Base-by-base conservation (phyloP, 2,113 vertebrate species). In the Hypomesus transpacificus region DNA sequence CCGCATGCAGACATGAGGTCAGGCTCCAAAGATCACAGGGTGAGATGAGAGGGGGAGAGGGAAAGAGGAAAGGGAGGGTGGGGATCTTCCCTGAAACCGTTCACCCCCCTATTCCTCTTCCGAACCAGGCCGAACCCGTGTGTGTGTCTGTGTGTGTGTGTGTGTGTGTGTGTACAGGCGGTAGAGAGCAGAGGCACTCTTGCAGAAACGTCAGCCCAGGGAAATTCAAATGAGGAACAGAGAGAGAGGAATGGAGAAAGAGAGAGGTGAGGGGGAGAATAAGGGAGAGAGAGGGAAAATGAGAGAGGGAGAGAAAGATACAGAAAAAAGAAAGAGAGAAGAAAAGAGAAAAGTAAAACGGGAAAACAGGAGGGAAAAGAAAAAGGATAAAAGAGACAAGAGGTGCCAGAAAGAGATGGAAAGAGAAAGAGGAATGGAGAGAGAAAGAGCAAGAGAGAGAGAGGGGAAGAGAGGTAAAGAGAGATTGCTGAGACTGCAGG, bases 121-220 rank as follows among this genome's bases (percentile, higher is more conserved):
- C 4, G 8, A 59, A 60, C 21, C 77, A 81, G 77, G 81, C 78
- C 83, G 77, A 87, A 89, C 76, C 83, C 39, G 64, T 51, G 64
- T 51, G 64, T 66, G 64, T 52, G 64, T 52, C n/a, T n/a, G 65
- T 28, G 65, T 53, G 65, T 53, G 50, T 67, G 65, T 53, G 50
- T 53, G 65, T 67, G 50, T 63, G 69, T 71, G 63, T 68, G 51
- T 67, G 63, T 59, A 68, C 78, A 80, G 76, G 84, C 85, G 84
- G 76, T 89, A 89, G 82, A 85, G 75, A 92, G 92, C 93, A 92
- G 92, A 94, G 92, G 91, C 93, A 95, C 92, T 95, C 95, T 96
- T 96, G 95, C 95, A 96, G 95, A 97, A 98, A 97, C 94, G 93
- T 93, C 91, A 95, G 93, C 94, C 93, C 92, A 93, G 91, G 91